Evolutionary conservation across 1,140 invertebrate genomes (phyloP).

Genomic region (Hyles euphorbiae): DNA sequence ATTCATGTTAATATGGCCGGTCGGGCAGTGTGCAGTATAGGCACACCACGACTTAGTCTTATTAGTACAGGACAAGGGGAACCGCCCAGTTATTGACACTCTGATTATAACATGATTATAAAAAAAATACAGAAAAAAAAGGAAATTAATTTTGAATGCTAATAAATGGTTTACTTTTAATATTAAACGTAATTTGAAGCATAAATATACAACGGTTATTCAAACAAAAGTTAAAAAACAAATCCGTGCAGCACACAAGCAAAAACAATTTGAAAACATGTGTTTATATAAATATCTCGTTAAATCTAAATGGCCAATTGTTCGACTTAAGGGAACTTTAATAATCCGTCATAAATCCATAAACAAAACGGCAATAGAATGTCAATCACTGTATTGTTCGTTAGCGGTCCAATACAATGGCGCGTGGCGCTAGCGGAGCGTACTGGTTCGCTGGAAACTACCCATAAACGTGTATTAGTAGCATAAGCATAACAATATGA

Average conservation of each 20-base stretch:
- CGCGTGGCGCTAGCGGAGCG: constrained; percentile 4
- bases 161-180: too few relatives aligned
- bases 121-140: too few relatives aligned
- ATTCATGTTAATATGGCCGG: constrained; percentile 52
- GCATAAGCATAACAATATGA: constrained; percentile 38
- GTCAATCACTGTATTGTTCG: constrained; percentile 59
- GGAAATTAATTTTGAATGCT: too few relatives aligned
- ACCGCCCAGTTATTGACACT: constrained; percentile 5
- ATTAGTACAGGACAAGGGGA: constrained; percentile 3
- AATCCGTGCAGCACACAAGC: too few relatives aligned
- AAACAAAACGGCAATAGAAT: constrained; percentile 58
- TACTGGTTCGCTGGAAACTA: constrained; percentile 13
- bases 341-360: constrained; percentile 20
- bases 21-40: constrained; percentile 15
- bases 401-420: constrained; percentile 1
- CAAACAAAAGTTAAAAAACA: too few relatives aligned
- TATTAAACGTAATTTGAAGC: too few relatives aligned
- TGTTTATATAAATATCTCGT: too few relatives aligned
- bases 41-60: background rate
- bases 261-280: too few relatives aligned
- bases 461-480: constrained; percentile 41
- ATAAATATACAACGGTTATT: too few relatives aligned
- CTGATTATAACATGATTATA: background rate
- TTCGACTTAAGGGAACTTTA: constrained; percentile 1
- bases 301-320: constrained; percentile 8